Evolutionary conservation across 37 sponge, comb jelly and placozoan genomes (phyloP), one percentile per base, ranked within the genome.

Genomic region (Beroe ovata): DNA sequence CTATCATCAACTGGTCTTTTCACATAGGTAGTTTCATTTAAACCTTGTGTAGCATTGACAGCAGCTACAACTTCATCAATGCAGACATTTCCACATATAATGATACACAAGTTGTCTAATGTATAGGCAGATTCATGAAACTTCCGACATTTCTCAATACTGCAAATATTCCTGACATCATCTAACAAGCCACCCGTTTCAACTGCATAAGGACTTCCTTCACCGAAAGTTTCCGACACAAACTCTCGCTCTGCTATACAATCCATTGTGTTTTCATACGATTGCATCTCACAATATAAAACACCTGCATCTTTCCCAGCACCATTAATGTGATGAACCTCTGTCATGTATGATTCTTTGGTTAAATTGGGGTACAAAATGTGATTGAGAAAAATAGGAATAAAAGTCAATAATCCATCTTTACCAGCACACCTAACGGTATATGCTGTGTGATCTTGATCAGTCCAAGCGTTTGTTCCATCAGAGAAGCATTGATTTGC

Each of bases 201-300:
- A 29, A 94, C 95, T 90, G 91, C 92, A 72, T 96, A 96, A 26
- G 95, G 95, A 91, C 96, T 95, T 33, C 64, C 84, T 8, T 93
- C 95, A 4, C 96, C 95, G 81, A 94, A 97, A 92, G 95, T 91
- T 69, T 71, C 88, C 60, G 92, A 89, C 0, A 88, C 28, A 23
- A 97, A 90, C 20, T 71, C 69, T 36, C 94, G 93, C 64, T 90
- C 60, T 8, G 93, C 88, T 38, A 84, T 64, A 69, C 90, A 81
- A 29, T 94, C 91, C 0, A 88, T 35, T 0, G 95, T 95, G 88
- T 94, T 94, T 91, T 97, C 96, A 0, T 92, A 25, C 0, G 94
- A 94, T 92, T 97, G 99, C 96, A 97, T 95, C 90, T 97, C 99
- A 90, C 99, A 97, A 88, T 97, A 97, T 66, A 97, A 95, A 47